Evolutionary conservation across 2,797 vertebrate species (phyloP), one percentile per base, ranked within the genome.

Genomic region (Nasua narica): DNA sequence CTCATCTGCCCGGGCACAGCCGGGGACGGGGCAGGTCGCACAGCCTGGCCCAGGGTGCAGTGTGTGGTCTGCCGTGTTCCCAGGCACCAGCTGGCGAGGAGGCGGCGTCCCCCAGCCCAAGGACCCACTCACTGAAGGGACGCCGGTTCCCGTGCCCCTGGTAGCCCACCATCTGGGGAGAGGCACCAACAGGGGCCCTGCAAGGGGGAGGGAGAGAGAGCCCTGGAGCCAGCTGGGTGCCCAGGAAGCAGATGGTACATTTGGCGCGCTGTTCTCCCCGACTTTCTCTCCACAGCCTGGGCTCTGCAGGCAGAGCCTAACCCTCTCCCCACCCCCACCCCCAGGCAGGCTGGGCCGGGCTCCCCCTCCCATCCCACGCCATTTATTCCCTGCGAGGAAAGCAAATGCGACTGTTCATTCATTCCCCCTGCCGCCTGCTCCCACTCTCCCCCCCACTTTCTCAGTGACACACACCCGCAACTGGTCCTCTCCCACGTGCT

Each of bases 181-280:
- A 54, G 18, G n/a, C 5, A 29, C 15, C 18, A 6, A 16, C 7
- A 60, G 40, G 65, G 50, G 8, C 54, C 91, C 29, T 76, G 79
- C 58, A 43, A 12, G 40, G 46, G 50, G 29, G n/a, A 67, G 25
- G 23, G 46, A 76, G 60, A 35, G 25, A 32, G 0, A 72, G 60
- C 40, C 43, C 21, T 46, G 29, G 29, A 76, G 50, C 74, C 78
- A 67, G 77, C 52, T 76, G 13, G 35, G 15, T 2, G 32, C 69
- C 70, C 50, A 0, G 50, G 46, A 86, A 92, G 69, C 91, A 93
- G 96, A 88, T 79, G 90, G 90, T 25, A 5, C 13, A 4, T 15
- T 79, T 67, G 79, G 69, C 8, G 0, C 5, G 7, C 52, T 37
- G 40, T 58, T 29, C 18, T 35, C 65, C 29, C 27, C 5, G 3